Base-by-base conservation (phyloP, 2,113 vertebrate genomes). In the Charina bottae region DNA sequence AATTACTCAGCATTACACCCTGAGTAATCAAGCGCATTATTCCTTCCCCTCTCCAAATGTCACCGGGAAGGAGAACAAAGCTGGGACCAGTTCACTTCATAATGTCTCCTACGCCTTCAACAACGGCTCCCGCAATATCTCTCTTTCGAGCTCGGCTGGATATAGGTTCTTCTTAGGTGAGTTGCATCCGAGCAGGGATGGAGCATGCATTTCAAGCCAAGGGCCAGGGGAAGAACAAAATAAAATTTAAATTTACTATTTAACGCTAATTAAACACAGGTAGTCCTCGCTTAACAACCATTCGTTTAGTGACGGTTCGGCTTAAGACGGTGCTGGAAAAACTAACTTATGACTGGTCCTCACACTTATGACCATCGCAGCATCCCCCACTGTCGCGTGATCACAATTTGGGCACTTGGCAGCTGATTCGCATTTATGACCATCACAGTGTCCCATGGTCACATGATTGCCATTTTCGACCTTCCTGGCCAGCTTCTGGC, bases 91-190 rank as follows among this genome's bases (percentile, higher is more conserved):
- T 0, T 92, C 97, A 33, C 56, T 96, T 1, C 92, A 92, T 89
- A 96, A 95, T 0, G 96, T 96, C 56, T 98, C 98, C 0, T 94
- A 95, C 49, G 33, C 95, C 53, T 93, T 94, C 3, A 23, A 96
- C 92, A 94, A 96, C 90, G 96, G 49, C 0, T 89, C 92, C 9
- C 92, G 87, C 89, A 98, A 98, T 90, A 94, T 54, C 83, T 98
- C 96, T 46, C 94, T 97, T 89, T 84, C 92, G 0, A 85, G 49
- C 0, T 6, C 28, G 0, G 0, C 78, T 0, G 0, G 21, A 19
- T 98, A 97, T 90, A 19, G 4, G 90, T 97, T 98, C 90, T 2
- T 2, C 0, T 96, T 97, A 64, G 84, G 96, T 95, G 94, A 87
- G 90, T 64, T 12, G n/a, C 21, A 0, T 86, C 33, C 1, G 2